A percentile compares a stretch with the other conserved stretches of the same genome.
phyloP scores from a whole-genome alignment of 30 jellyfish, hydroid and myxozoan genomes.

The Cassiopea xamachana region DNA sequence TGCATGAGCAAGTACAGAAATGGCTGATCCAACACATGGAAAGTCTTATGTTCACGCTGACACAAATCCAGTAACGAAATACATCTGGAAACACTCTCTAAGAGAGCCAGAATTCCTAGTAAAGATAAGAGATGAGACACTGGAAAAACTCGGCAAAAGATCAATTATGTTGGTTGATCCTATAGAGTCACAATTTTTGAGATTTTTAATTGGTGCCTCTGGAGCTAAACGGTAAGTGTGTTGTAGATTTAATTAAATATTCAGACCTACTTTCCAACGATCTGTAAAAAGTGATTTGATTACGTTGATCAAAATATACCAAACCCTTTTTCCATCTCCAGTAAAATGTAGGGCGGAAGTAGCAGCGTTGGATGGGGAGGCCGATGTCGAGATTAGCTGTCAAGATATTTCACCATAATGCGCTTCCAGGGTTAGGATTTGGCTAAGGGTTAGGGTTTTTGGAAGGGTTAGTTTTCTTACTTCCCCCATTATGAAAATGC shows the following conservation, averaged over 20 bases:
- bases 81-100: slow-evolving; percentile 55
- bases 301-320: too few species aligned
- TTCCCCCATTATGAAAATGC: too few species aligned
- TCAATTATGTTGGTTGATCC: slow-evolving; percentile 80
- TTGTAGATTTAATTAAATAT: background rate
- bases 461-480: too few species aligned
- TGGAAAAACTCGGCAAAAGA: slow-evolving; percentile 12
- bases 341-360: too few species aligned
- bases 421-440: too few species aligned
- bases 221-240: slow-evolving; percentile 75
- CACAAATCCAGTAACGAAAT: slow-evolving; percentile 40
- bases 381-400: too few species aligned
- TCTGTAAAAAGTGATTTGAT: too few species aligned
- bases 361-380: too few species aligned
- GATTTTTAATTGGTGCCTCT: slow-evolving; percentile 65
- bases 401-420: too few species aligned
- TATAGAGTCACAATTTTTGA: slow-evolving; percentile 76
- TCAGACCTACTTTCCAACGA: too few species aligned
- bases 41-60: background rate
- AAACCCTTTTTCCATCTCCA: too few species aligned
- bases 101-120: slow-evolving; percentile 67
- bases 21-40: background rate
- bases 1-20: background rate
- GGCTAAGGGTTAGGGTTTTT: too few species aligned
- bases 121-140: slow-evolving; percentile 65